phyloP scores from a whole-genome alignment of 1,140 invertebrate genomes.

The Drosophila ficusphila region DNA sequence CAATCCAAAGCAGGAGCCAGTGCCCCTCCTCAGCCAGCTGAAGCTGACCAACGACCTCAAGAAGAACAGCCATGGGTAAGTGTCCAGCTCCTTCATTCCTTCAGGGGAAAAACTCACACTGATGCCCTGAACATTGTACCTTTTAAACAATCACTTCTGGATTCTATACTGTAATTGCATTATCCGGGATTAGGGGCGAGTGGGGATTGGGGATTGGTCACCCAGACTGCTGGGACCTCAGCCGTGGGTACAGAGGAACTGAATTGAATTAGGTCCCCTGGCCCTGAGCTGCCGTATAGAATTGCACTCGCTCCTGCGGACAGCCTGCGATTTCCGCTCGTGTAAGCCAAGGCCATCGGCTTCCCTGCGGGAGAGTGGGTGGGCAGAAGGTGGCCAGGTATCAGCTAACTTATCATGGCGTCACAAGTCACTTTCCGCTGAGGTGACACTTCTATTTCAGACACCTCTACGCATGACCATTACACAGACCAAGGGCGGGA shows the following conservation, averaged over 20 bases:
- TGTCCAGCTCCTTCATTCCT: slow-evolving; percentile 15
- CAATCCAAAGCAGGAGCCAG: slow-evolving; percentile 27
- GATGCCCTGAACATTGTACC: too few species aligned
- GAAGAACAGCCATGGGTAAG: slow-evolving; percentile 62
- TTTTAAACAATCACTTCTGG: neutral
- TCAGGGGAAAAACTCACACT: too few species aligned
- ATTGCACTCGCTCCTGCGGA: slow-evolving; percentile 8
- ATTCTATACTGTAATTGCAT: slow-evolving; percentile 50
- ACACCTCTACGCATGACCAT: neutral
- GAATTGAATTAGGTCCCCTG: slow-evolving; percentile 2
- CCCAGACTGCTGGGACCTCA: slow-evolving; percentile 9
- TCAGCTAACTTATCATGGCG: slow-evolving; percentile 1
- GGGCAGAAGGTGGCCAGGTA: neutral
- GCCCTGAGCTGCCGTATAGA: neutral
- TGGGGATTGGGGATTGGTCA: neutral
- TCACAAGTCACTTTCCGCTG: slow-evolving; percentile 2
- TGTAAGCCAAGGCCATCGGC: slow-evolving; percentile 7
- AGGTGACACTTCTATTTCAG: slow-evolving; percentile 18
- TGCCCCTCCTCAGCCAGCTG: slow-evolving; percentile 57
- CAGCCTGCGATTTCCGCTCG: slow-evolving; percentile 9
- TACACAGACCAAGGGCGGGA: slow-evolving; percentile 4
- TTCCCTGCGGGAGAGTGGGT: neutral
- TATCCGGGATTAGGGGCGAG: slow-evolving; percentile 48
- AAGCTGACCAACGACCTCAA: slow-evolving; percentile 65
- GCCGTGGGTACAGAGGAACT: slow-evolving; percentile 5